Evolutionary conservation across 2,113 vertebrate species (phyloP).

Genomic region (Piprites chloris): DNA sequence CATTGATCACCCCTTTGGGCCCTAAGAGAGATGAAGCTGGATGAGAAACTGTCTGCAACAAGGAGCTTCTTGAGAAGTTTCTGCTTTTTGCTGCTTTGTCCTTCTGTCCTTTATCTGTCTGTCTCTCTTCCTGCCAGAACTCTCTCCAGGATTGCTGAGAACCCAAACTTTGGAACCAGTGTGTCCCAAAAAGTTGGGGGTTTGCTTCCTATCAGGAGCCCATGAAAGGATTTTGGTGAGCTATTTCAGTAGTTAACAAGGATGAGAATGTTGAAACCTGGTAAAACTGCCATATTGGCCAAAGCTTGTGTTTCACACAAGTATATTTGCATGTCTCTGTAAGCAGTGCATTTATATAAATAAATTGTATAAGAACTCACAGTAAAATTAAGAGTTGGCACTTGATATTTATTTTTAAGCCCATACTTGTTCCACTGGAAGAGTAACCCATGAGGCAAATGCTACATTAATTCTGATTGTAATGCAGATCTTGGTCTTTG

Average conservation of each 20-base stretch:
- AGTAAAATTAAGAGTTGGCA: not conserved
- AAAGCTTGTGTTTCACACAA: not conserved
- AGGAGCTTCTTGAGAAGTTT: not conserved
- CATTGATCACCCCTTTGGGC: conserved; percentile 96
- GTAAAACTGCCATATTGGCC: not conserved
- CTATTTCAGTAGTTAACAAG: not conserved
- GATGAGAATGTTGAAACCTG: not conserved
- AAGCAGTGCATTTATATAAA: not conserved
- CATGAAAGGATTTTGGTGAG: not conserved
- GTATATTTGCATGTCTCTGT: not conserved
- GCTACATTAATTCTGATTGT: not conserved
- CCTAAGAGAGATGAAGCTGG: conserved; percentile 69
- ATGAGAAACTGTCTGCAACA: not conserved
- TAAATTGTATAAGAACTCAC: not conserved
- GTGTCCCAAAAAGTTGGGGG: not conserved
- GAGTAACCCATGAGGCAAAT: not conserved
- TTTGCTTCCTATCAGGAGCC: not conserved
- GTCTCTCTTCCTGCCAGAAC: not conserved
- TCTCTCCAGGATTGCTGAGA: not conserved
- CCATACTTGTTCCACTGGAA: not conserved
- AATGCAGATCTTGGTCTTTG: not conserved
- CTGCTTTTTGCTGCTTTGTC: not conserved
- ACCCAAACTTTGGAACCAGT: not conserved
- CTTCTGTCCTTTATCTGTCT: not conserved
- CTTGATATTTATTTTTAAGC: not conserved